A percentile compares a stretch with the other conserved stretches of the same genome.
Conservation (phyloP, 2,888 invertebrate genomes). For the Parochlus steinenii region DNA sequence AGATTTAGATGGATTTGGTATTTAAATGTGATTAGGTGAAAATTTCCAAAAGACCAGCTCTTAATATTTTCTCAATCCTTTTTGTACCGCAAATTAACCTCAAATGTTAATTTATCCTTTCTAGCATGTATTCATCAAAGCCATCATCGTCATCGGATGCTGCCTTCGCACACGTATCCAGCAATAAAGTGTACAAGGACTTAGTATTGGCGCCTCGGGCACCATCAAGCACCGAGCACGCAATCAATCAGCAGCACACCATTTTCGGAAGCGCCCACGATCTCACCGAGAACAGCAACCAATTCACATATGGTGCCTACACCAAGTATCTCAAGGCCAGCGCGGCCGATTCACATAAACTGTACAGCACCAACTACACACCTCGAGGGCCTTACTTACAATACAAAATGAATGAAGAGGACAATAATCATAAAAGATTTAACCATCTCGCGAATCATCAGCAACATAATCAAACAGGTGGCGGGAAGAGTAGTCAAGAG, state of each 20-base stretch:
- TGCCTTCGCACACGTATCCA: too few species aligned
- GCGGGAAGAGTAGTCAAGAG: neutral
- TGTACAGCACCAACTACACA: conserved; percentile 14
- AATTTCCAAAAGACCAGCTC: neutral
- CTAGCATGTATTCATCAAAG: conserved; percentile 1
- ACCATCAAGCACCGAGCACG: neutral
- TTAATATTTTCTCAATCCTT: neutral
- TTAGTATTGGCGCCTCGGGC: conserved; percentile 2
- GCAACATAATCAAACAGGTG: conserved; percentile 5
- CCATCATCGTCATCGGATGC: conserved; percentile 3
- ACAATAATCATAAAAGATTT: conserved; percentile 16
- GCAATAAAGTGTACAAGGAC: too few species aligned
- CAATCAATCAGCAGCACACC: conserved; percentile 8
- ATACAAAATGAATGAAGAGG: conserved; percentile 18
- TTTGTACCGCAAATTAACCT: neutral
- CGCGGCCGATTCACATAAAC: too few species aligned
- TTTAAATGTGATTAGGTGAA: neutral
- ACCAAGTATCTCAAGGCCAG: too few species aligned
- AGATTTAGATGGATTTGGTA: neutral
- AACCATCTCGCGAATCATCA: conserved; percentile 11
- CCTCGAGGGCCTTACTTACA: conserved; percentile 19
- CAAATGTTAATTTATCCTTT: conserved; percentile 1
- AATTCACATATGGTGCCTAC: conserved; percentile 18
- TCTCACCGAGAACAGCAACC: conserved; percentile 8
- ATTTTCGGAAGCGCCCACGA: conserved; percentile 2